A percentile compares a stretch with the other conserved stretches of the same genome.
phyloP scores from a whole-genome alignment of 92 coral and sea anemone species.

The Zoanthus solanderi region DNA sequence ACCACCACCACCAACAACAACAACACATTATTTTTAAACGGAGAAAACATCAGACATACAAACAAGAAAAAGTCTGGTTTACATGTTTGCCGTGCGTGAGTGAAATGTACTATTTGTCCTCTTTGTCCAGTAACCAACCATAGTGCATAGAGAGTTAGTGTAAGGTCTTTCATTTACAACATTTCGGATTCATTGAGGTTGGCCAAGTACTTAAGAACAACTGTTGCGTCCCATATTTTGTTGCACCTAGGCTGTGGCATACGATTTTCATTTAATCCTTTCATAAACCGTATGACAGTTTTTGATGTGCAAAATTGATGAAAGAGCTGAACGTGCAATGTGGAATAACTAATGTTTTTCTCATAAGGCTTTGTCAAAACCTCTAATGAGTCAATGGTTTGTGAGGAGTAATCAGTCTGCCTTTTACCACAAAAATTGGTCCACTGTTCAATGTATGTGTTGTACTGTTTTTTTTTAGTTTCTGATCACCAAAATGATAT shows the following conservation, averaged over 20 bases:
- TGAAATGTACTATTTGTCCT: not conserved
- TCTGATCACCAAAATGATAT: too few species aligned
- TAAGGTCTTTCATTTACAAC: not conserved
- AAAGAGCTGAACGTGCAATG: conserved; percentile 72
- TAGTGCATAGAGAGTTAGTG: conserved; percentile 28
- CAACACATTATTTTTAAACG: not conserved
- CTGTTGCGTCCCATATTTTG: conserved; percentile 57
- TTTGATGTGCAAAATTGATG: conserved; percentile 3
- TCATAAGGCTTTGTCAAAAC: conserved; percentile 49
- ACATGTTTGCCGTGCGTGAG: too few species aligned
- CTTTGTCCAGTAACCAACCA: conserved; percentile 18
- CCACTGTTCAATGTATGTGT: conserved; percentile 64
- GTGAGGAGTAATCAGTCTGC: conserved; percentile 53
- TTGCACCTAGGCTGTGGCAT: conserved; percentile 52
- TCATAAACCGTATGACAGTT: conserved; percentile 16
- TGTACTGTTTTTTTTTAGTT: conserved; percentile 10
- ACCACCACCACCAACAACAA: not conserved
- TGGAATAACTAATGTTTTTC: conserved; percentile 62
- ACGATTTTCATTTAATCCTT: conserved; percentile 10
- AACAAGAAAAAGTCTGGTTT: too few species aligned
- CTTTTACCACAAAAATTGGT: conserved; percentile 66
- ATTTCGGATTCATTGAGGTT: conserved; percentile 3
- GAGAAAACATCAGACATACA: too few species aligned
- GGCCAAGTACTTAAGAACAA: conserved; percentile 37
- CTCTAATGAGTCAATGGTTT: conserved; percentile 48